Evolutionary conservation across 2,888 invertebrate species (phyloP).

Genomic region (Eurytoma californica): DNA sequence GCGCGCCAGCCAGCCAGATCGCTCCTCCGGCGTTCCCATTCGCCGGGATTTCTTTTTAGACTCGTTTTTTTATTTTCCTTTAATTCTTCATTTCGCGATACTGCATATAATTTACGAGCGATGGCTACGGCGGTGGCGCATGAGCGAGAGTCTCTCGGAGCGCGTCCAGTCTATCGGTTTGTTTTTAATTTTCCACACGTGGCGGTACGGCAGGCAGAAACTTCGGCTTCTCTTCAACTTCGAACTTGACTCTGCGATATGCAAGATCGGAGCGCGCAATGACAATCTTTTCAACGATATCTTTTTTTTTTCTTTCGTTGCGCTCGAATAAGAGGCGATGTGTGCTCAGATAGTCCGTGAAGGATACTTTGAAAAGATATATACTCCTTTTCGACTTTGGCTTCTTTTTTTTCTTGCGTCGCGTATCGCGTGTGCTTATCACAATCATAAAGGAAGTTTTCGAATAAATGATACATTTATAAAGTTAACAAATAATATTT

Average conservation of each 20-base stretch:
- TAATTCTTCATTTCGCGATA: constrained; percentile 28
- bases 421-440: too few species aligned
- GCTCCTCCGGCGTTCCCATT: background rate
- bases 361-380: constrained; percentile 3
- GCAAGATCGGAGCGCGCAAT: constrained; percentile 34
- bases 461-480: too few species aligned
- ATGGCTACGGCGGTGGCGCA: constrained; percentile 6
- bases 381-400: constrained; percentile 20
- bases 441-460: too few species aligned
- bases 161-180: constrained; percentile 71
- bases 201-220: constrained; percentile 67
- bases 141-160: constrained; percentile 70
- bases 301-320: constrained; percentile 44
- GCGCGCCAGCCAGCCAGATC: background rate
- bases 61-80: background rate
- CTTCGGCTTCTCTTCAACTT: constrained; percentile 58
- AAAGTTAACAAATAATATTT: too few species aligned
- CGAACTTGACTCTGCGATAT: constrained; percentile 23
- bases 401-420: background rate
- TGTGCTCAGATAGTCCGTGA: background rate
- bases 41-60: background rate
- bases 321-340: constrained; percentile 21
- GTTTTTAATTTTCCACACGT: constrained; percentile 56
- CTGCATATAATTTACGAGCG: constrained; percentile 49
- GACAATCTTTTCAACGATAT: constrained; percentile 47